Conservation (phyloP, 53 echinoderm and acorn worm species). For the Astropecten irregularis region DNA sequence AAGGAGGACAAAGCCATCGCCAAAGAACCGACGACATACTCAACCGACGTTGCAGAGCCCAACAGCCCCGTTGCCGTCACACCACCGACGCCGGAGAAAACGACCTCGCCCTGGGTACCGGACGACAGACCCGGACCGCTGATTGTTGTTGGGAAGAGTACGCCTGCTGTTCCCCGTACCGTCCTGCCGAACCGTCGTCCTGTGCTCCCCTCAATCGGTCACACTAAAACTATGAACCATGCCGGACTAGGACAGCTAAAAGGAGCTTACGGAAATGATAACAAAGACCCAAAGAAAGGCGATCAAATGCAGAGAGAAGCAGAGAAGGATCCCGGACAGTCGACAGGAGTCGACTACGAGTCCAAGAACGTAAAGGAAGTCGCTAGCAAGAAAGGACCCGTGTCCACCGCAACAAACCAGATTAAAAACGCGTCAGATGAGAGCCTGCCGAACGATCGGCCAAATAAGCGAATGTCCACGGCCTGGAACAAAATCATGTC, state of each 20-base stretch:
- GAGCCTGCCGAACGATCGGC: too few species aligned
- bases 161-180: constrained; percentile 13
- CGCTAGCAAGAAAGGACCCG: background rate
- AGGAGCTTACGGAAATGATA: too few species aligned
- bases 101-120: background rate
- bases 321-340: background rate
- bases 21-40: background rate
- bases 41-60: background rate
- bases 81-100: background rate
- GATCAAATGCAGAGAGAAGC: too few species aligned
- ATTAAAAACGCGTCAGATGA: too few species aligned
- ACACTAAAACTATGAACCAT: background rate
- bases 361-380: too few species aligned
- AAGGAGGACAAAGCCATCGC: background rate
- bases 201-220: constrained; percentile 20
- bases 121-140: background rate
- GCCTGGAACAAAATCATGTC: constrained; percentile 26
- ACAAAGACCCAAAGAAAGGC: too few species aligned
- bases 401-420: too few species aligned
- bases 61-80: background rate
- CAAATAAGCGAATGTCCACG: background rate
- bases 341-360: background rate
- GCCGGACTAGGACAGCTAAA: too few species aligned
- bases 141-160: background rate
- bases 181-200: background rate